A percentile compares a stretch with the other conserved stretches of the same genome.
Evolutionary conservation across 2,797 vertebrate genomes (phyloP).

Genomic region (Anguilla marmorata): DNA sequence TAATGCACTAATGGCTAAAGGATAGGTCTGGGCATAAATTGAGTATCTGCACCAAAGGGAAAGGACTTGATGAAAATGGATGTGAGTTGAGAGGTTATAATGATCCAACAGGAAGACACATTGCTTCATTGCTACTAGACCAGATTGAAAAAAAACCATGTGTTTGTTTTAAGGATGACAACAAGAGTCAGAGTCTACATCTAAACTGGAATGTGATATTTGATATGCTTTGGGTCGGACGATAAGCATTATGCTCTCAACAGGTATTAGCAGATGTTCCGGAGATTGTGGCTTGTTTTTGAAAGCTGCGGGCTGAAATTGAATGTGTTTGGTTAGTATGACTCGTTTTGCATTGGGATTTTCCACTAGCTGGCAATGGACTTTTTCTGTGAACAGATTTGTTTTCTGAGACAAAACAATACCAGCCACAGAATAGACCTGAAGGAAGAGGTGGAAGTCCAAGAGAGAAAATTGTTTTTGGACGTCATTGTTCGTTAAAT

Average conservation of each 20-base stretch:
- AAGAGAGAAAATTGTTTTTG: background rate
- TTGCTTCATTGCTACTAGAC: background rate
- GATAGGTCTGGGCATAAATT: background rate
- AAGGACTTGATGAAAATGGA: background rate
- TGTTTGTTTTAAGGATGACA: slow-evolving; percentile 10
- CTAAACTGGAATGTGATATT: background rate
- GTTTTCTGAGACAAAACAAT: background rate
- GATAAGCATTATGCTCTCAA: background rate
- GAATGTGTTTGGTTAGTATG: background rate
- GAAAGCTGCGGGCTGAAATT: background rate
- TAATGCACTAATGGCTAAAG: background rate
- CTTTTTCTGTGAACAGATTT: background rate
- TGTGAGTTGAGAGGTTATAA: background rate
- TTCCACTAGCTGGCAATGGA: background rate
- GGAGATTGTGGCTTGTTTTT: background rate
- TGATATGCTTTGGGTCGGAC: background rate
- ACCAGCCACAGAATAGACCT: background rate
- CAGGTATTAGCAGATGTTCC: background rate
- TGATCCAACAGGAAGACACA: background rate
- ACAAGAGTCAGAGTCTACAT: background rate
- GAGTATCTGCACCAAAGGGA: background rate
- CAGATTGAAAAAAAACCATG: background rate
- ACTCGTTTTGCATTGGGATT: background rate
- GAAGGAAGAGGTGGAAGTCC: background rate
- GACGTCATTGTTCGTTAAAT: background rate